Evolutionary conservation across 2,797 vertebrate species (phyloP), one percentile per base, ranked within the genome.

Genomic region (Channallabes apus): DNA sequence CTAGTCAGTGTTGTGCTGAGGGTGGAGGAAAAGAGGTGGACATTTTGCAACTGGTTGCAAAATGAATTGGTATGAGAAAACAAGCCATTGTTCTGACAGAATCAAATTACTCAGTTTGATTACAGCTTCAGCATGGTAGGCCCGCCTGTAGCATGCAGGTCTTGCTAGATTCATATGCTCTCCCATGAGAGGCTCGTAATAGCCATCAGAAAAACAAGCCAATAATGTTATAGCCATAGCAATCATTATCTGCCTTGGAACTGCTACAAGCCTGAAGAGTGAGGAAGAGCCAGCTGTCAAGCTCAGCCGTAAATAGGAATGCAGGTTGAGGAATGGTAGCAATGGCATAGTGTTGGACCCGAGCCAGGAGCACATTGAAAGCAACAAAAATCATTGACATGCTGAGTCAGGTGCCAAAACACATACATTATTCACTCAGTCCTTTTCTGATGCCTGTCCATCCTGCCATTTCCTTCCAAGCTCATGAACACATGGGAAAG

Each of bases 191-290:
- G 90, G 89, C 90, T 91, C 92, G 92, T 93, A 95, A 95, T 93
- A 93, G 93, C 91, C 90, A 90, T 92, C 90, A 94, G 93, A 94
- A 94, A 94, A 88, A 87, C 86, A 86, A 93, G 93, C 92, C 92
- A 93, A 93, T 94, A 95, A 95, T 91, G 93, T 94, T 93, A 93
- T 91, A 90, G 94, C 92, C 91, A 90, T 93, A 88, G 90, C 92
- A 94, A 95, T 95, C 92, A 93, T 93, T 88, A 91, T 92, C 93
- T 93, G 93, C 94, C 93, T 93, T 91, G 91, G 92, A 94, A 93
- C 90, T 89, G 91, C 90, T 92, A 91, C 90, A 86, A 87, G 85
- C 91, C 85, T 15, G 59, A 90, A 90, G 92, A 88, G 86, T 92
- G 88, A 91, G 90, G 93, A 92, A 92, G 89, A 90, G 88, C 87